Percentiles rank a stretch among this genome's conserved stretches.
These are phyloP conservation scores for Allobates femoralis DNA, from an alignment of 2,797 vertebrate genomes.

Conservation along the genomic window DNA sequence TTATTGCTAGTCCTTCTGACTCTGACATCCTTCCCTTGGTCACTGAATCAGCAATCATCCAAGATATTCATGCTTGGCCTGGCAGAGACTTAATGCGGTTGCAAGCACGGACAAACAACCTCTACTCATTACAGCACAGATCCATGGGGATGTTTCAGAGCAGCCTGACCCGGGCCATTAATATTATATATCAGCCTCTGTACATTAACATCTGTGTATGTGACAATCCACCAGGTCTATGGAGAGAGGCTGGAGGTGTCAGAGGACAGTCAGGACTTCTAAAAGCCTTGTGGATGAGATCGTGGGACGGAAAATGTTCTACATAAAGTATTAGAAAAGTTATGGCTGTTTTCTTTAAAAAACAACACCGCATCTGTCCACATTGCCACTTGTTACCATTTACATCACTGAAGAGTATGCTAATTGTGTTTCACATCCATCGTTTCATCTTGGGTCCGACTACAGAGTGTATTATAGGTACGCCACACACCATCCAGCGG, in stretches of 20 bases:
- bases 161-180: constrained; percentile 14
- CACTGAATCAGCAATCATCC: constrained; percentile 42
- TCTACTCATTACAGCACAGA: constrained; percentile 5
- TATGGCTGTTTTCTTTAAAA: not conserved
- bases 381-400: not conserved
- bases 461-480: too few relatives aligned
- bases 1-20: not conserved
- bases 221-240: not conserved
- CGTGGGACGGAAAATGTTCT: not conserved
- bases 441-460: too few relatives aligned
- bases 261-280: not conserved
- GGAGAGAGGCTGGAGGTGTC: too few relatives aligned
- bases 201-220: constrained; percentile 10
- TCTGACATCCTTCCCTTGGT: constrained; percentile 21
- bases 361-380: not conserved
- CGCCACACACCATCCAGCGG: too few relatives aligned
- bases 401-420: too few relatives aligned
- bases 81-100: constrained; percentile 23
- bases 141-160: constrained; percentile 23
- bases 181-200: constrained; percentile 38
- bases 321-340: not conserved
- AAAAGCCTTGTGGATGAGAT: not conserved
- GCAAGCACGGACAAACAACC: not conserved
- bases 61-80: constrained; percentile 12
- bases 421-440: too few relatives aligned